Evolutionary conservation across 2,797 vertebrate genomes (phyloP), one percentile per base, ranked within the genome.

Genomic region (Morus bassanus): DNA sequence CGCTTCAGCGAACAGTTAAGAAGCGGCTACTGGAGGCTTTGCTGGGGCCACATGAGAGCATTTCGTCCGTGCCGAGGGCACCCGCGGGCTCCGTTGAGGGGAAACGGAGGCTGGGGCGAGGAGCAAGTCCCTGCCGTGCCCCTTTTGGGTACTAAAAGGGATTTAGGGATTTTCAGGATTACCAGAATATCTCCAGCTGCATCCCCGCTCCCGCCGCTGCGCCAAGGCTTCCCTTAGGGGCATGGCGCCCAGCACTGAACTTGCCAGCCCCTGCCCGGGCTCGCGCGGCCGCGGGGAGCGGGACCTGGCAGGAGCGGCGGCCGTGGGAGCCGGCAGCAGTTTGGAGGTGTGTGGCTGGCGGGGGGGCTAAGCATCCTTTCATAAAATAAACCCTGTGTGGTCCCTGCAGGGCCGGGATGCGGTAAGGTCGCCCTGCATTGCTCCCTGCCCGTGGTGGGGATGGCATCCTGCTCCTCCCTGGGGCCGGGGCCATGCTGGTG

Each of bases 251-350:
- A 2, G 53, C 7, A 4, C 75, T 22, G 1, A 18, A 76, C 81
- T 43, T 95, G 96, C 86, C 76, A 76, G 94, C 83, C 90, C 85
- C 94, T 95, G 93, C 85, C 91, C 0, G 16, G 95, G 85, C 93
- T 91, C 37, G 84, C 4, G 23, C 1, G 87, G 95, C 91, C 9
- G 21, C 64, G 6, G 91, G 93, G 57, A 72, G 86, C 1, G 6
- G 85, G 88, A 41, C 56, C 85, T 86, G 95, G 96, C 93, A 95
- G 90, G 45, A 87, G 89, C 8, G 0, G 86, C n/a, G 15, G 79
- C 74, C 4, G 9, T 31, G 78, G 39, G 83, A 93, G 91, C 85
- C 57, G 45, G 82, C 89, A 75, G 94, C 53, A 1, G 27, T 89
- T 82, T 54, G 74, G 94, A 64, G 91, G 60, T 72, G 87, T 91